Conservation (phyloP, 2,797 vertebrate species). For the Lithobates pipiens region DNA sequence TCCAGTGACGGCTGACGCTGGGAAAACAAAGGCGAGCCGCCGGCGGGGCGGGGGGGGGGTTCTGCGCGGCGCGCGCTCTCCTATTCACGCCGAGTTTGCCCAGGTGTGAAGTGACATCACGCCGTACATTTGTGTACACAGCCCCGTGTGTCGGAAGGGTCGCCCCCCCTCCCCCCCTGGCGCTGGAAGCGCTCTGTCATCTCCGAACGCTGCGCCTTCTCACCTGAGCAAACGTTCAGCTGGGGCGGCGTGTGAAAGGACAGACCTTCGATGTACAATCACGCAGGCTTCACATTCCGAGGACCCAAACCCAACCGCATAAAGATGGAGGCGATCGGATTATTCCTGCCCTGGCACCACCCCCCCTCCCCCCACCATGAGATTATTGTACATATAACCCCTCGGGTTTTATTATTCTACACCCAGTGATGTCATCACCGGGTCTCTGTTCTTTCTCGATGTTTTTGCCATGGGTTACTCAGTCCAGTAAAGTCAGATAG, state of each 20-base stretch:
- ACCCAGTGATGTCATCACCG: no score
- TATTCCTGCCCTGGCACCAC: no score
- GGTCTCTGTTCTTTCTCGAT: no score
- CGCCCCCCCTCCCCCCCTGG: neutral
- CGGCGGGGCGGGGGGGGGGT: neutral
- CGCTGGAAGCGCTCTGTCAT: constrained; percentile 27
- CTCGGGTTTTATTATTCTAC: no score
- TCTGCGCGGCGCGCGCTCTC: constrained; percentile 33
- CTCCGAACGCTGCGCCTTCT: constrained; percentile 6
- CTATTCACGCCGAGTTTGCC: constrained; percentile 59
- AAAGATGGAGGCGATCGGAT: no score
- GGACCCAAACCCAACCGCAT: no score
- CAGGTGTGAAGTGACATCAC: constrained; percentile 63
- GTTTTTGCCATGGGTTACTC: no score
- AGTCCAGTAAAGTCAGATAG: no score
- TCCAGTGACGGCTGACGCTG: constrained; percentile 49
- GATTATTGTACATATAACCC: no score
- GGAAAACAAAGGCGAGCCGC: constrained; percentile 12
- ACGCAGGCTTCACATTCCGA: neutral
- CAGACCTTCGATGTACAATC: neutral
- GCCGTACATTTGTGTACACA: constrained; percentile 44
- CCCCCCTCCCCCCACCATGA: no score
- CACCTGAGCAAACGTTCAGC: constrained; percentile 43
- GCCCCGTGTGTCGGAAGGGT: neutral
- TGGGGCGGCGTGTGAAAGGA: constrained; percentile 19